Evolutionary conservation across 2,888 invertebrate genomes (phyloP), one percentile per base, ranked within the genome.

Genomic region (Panopea generosa): DNA sequence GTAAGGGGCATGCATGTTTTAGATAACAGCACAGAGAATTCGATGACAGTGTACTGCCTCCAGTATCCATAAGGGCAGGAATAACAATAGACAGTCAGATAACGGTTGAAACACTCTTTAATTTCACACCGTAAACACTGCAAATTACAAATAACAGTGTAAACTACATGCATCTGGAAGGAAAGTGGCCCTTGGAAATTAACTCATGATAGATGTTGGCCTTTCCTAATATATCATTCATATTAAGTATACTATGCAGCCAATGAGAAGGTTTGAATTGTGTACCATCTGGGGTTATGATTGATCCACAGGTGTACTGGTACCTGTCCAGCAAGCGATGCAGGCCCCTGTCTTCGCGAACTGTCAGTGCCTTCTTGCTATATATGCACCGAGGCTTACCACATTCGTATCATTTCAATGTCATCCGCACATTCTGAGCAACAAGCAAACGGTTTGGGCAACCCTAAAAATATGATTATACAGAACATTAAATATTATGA

Each of bases 341-440:
- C 26, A 74, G 33, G 18, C 45, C 55, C 56, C 74, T 55, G 6
- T 40, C 33, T n/a, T 76, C 70, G 20, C 76, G 57, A 1, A 27
- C 22, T 26, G 62, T 73, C 33, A 77, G 40, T 11, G 62, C 52
- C 24, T 61, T 74, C 22, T 70, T 74, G 24, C 56, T 61, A 49
- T 74, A 75, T 3, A 78, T 57, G 24, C 74, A 70, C 2, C 78
- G 24, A 16, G 78, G 74, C 47, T 74, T 78, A 1, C 38, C 49
- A 47, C 77, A 77, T 38, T 72, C 68, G 16, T 45, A 59, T 22
- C 77, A 77, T 1, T 11, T 22, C 11, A 67, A 67, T 22, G 33
- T 49, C 11, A n/a, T 45, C 18, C 70, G 22, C 14, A 74, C 74
- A 70, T 73, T 65, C 52, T 78, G 78, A 2, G 56, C 78, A 24